Percentiles rank a stretch among this genome's conserved stretches.
Conservation (phyloP, 2,797 vertebrate species). For the Enteromius viviparus region DNA sequence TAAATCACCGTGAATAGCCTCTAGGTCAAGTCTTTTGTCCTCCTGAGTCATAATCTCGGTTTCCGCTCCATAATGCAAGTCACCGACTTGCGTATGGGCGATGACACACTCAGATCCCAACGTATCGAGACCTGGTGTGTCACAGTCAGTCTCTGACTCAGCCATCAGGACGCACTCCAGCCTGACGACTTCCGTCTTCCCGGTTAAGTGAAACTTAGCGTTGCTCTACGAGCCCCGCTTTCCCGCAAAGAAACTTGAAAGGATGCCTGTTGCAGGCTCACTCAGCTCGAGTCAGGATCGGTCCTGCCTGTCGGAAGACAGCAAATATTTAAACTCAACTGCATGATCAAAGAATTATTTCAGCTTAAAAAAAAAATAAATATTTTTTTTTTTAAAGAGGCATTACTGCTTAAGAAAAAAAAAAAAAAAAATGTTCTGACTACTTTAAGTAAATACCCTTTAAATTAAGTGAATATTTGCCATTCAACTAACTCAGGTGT, state of each 20-base stretch:
- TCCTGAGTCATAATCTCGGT: constrained; percentile 84
- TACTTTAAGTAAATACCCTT: background rate
- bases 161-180: constrained; percentile 87
- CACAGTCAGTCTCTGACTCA: constrained; percentile 87
- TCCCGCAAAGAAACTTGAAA: constrained; percentile 42
- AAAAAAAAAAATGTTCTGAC: background rate
- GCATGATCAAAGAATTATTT: background rate
- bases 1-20: constrained; percentile 79
- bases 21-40: constrained; percentile 81
- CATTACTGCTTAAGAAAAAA: background rate
- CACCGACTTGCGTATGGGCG: constrained; percentile 83
- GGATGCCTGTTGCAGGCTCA: background rate
- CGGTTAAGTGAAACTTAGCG: constrained; percentile 66
- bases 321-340: background rate
- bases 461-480: background rate
- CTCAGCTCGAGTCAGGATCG: constrained; percentile 43
- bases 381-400: fast-evolving
- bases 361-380: background rate
- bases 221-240: constrained; percentile 57
- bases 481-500: background rate
- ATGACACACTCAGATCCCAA: constrained; percentile 88
- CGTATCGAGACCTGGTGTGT: constrained; percentile 85
- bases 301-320: constrained; percentile 51
- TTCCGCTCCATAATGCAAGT: constrained; percentile 83
- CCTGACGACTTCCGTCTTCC: constrained; percentile 83